phyloP scores from a whole-genome alignment of 2,113 vertebrate species.

The Macaca mulatta region DNA sequence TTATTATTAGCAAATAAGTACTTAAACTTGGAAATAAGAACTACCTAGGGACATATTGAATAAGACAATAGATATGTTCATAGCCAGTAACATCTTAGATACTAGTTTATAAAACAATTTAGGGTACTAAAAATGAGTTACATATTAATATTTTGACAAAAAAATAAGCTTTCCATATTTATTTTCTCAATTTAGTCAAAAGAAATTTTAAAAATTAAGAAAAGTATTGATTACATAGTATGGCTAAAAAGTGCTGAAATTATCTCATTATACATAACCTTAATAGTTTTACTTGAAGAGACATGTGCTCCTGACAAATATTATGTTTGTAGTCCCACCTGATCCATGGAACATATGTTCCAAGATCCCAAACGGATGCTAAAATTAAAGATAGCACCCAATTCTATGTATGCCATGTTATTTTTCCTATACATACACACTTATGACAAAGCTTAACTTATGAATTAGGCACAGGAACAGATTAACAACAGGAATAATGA shows the following conservation, averaged over 20 bases:
- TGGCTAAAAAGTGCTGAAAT: neutral
- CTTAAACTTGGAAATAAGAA: neutral
- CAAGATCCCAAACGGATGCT: neutral
- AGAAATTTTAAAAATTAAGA: neutral
- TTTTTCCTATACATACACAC: neutral
- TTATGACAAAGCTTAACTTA: neutral
- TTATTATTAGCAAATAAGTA: neutral
- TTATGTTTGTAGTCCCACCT: neutral
- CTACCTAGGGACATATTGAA: neutral
- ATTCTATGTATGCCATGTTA: neutral
- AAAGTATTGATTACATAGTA: neutral
- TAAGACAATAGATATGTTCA: neutral
- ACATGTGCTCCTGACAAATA: neutral
- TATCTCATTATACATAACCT: neutral
- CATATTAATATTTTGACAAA: neutral
- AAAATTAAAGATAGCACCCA: neutral
- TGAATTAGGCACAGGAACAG: neutral
- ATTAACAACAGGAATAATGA: neutral
- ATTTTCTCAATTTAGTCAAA: neutral
- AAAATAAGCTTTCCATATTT: neutral
- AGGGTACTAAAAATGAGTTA: neutral
- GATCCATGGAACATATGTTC: neutral
- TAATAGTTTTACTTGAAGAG: neutral
- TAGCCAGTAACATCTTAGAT: neutral
- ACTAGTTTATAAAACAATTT: neutral